phyloP scores from a whole-genome alignment of 2,888 invertebrate genomes.

The Oscheius sp. region DNA sequence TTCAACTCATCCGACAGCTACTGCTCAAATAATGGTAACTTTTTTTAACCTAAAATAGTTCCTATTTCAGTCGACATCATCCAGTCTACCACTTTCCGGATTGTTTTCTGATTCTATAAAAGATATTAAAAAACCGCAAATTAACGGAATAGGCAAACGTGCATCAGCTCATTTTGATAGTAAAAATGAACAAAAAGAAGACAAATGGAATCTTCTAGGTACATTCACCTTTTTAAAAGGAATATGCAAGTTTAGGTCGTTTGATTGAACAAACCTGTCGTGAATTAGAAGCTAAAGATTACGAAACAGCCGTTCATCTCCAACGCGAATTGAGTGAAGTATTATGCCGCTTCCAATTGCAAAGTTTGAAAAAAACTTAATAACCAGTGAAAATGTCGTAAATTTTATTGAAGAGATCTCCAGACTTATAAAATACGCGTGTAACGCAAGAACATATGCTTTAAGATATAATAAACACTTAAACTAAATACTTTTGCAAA shows the following conservation, averaged over 20 bases:
- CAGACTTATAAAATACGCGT: not conserved
- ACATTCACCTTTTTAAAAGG: not conserved
- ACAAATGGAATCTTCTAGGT: slow-evolving; percentile 29
- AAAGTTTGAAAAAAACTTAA: not conserved
- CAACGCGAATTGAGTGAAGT: slow-evolving; percentile 29
- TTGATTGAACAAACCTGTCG: slow-evolving; percentile 29
- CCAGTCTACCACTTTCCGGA: not conserved
- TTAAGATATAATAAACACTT: not conserved
- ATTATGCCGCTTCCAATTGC: slow-evolving; percentile 27
- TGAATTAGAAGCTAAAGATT: slow-evolving; percentile 23
- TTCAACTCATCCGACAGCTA: slow-evolving; percentile 9
- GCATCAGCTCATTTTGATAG: not conserved
- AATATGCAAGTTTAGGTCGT: slow-evolving; percentile 5
- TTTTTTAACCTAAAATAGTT: not conserved
- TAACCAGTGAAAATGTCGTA: not conserved
- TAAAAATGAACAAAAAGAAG: not conserved
- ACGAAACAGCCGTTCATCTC: slow-evolving; percentile 16
- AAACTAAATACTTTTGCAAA: not conserved
- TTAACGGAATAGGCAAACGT: slow-evolving; percentile 16
- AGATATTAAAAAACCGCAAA: not conserved
- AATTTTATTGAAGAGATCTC: no score
- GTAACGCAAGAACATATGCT: slow-evolving; percentile 20
- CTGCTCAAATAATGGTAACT: slow-evolving; percentile 29
- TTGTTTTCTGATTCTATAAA: not conserved
- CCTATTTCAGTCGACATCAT: slow-evolving; percentile 5